phyloP scores from a whole-genome alignment of 2,888 invertebrate species.

The Chesias legatella region DNA sequence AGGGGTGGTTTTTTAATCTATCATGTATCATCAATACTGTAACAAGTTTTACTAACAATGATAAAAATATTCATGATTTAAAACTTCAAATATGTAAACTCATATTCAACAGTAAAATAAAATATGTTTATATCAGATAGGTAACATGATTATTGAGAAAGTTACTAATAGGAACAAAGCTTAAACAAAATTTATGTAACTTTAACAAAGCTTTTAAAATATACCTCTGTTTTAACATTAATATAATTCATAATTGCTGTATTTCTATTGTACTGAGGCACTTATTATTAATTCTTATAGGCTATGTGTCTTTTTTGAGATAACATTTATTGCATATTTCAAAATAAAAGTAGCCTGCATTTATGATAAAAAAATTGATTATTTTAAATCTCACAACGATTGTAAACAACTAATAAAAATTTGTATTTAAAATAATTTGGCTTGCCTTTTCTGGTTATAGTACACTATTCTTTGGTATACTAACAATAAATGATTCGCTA shows the following conservation, averaged over 20 bases:
- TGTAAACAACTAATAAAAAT: no score
- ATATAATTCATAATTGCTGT: no score
- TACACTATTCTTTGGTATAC: constrained; percentile 25
- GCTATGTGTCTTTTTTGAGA: constrained; percentile 11
- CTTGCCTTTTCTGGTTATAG: constrained; percentile 6
- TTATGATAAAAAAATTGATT: no score
- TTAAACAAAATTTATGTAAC: neutral
- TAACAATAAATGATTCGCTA: constrained; percentile 7
- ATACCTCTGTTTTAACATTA: no score
- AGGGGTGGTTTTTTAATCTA: constrained; percentile 11
- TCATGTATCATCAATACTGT: constrained; percentile 24
- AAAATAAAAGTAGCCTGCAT: no score
- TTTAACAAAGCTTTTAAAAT: neutral
- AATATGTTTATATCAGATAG: constrained; percentile 6
- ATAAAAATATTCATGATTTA: constrained; percentile 12
- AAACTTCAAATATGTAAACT: constrained; percentile 15
- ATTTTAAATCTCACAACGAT: no score
- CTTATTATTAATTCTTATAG: constrained; percentile 13
- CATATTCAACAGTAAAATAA: constrained; percentile 14
- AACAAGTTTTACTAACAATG: constrained; percentile 27
- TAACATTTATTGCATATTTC: neutral
- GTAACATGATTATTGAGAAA: constrained; percentile 6
- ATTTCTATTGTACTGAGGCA: constrained; percentile 12
- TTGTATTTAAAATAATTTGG: constrained; percentile 15
- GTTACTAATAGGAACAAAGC: neutral